These are phyloP conservation scores for Drosophila algonquin DNA, from an alignment of 2,888 invertebrate species.

Conservation along the genomic window DNA sequence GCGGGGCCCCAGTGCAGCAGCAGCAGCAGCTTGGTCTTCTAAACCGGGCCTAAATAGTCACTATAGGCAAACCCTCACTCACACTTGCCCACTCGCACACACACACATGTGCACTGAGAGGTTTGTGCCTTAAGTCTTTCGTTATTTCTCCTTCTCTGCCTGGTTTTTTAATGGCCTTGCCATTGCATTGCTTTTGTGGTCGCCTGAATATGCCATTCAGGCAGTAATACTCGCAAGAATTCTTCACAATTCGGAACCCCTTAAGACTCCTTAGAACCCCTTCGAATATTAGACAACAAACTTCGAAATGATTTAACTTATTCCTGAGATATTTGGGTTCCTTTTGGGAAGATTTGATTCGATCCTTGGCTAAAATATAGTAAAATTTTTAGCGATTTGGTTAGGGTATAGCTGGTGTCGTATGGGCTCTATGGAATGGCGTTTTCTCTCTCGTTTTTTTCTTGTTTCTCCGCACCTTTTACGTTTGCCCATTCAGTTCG, in stretches of 20 bases:
- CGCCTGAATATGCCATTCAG: not conserved
- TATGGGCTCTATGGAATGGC: not conserved
- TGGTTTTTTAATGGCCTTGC: slow-evolving; percentile 42
- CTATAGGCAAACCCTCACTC: slow-evolving; percentile 47
- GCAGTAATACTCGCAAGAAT: not conserved
- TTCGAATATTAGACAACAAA: too few relatives aligned
- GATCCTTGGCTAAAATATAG: too few relatives aligned
- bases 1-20: slow-evolving; percentile 45
- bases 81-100: slow-evolving; percentile 2
- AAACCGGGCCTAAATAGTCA: slow-evolving; percentile 73
- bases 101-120: slow-evolving; percentile 35
- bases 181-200: not conserved
- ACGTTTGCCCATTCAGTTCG: slow-evolving; percentile 67
- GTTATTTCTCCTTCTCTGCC: slow-evolving; percentile 39
- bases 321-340: too few relatives aligned
- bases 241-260: too few relatives aligned
- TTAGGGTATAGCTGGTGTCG: slow-evolving; percentile 1
- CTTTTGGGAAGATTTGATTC: too few relatives aligned
- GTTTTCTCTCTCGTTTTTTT: slow-evolving; percentile 15
- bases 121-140: slow-evolving; percentile 77
- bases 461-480: slow-evolving; percentile 17
- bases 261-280: too few relatives aligned
- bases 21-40: slow-evolving; percentile 55
- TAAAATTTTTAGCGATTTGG: not conserved
- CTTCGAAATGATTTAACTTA: too few relatives aligned